Percentiles rank a stretch among this genome's conserved stretches.
Evolutionary conservation across 2,797 vertebrate species (phyloP).

Genomic region (Gallinago solitaria): DNA sequence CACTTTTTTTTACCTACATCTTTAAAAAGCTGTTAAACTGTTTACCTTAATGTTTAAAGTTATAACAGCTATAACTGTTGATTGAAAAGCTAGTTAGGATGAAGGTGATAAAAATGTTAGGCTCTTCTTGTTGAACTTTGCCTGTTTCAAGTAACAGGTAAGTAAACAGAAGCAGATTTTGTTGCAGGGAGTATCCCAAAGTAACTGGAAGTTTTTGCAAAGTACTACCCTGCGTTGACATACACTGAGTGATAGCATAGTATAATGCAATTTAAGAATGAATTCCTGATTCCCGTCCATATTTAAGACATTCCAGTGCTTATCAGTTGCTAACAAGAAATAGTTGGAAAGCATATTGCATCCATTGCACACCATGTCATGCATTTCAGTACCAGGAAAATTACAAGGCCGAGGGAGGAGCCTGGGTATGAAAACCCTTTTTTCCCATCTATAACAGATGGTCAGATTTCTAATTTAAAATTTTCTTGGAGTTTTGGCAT

Average conservation of each 20-base stretch:
- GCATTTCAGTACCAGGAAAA: not conserved
- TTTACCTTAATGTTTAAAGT: not conserved
- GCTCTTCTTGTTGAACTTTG: not conserved
- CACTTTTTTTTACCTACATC: not conserved
- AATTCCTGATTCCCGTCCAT: not conserved
- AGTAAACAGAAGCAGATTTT: not conserved
- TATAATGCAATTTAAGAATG: not conserved
- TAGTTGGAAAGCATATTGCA: not conserved
- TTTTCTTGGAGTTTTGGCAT: conserved; percentile 41
- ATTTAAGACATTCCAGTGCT: conserved; percentile 1
- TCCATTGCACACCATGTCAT: not conserved
- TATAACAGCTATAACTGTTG: not conserved
- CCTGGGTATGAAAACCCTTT: not conserved
- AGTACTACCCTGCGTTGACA: not conserved
- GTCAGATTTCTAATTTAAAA: conserved; percentile 56
- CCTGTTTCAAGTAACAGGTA: not conserved
- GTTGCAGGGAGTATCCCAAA: not conserved
- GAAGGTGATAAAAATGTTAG: not conserved
- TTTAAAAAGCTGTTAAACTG: not conserved
- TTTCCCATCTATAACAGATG: conserved; percentile 35
- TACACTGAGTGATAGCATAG: not conserved
- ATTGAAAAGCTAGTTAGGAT: not conserved
- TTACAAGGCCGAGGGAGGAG: conserved; percentile 7
- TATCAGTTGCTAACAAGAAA: not conserved
- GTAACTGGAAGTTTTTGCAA: not conserved